Percentiles rank a stretch among this genome's conserved stretches.
Conservation (phyloP, 2,797 vertebrate genomes). For the Enteromius fasciolatus region DNA sequence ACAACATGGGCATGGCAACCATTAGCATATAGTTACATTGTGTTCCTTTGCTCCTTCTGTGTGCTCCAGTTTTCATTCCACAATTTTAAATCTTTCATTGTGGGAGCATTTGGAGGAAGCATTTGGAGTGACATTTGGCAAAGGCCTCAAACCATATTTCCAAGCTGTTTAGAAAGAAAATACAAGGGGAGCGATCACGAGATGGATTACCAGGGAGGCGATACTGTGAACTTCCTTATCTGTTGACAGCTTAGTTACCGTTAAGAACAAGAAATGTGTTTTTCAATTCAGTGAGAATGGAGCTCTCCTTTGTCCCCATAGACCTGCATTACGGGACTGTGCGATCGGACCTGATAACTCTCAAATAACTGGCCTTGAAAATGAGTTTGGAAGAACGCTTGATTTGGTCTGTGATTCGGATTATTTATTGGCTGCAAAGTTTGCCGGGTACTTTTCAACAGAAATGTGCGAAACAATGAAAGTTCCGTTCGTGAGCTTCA, state of each 20-base stretch:
- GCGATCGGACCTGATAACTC: conserved; percentile 77
- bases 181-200: conserved; percentile 78
- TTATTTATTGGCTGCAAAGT: conserved; percentile 57
- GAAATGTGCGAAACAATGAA: conserved; percentile 49
- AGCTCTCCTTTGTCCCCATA: conserved; percentile 79
- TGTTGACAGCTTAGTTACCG: conserved; percentile 83
- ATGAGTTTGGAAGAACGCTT: conserved; percentile 62
- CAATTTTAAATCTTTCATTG: conserved; percentile 60
- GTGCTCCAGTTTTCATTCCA: conserved; percentile 45
- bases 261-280: conserved; percentile 80
- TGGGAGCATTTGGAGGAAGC: conserved; percentile 78
- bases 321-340: conserved; percentile 77
- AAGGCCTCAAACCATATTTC: conserved; percentile 89
- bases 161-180: conserved; percentile 83
- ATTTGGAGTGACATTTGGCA: conserved; percentile 85
- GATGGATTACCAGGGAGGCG: conserved; percentile 76
- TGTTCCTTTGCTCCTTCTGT: conserved; percentile 49
- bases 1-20: neutral
- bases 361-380: conserved; percentile 76
- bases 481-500: conserved; percentile 32
- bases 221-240: conserved; percentile 80
- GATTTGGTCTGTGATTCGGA: conserved; percentile 72
- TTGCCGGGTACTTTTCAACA: conserved; percentile 49
- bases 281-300: conserved; percentile 78
- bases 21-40: conserved; percentile 50